A percentile compares a stretch with the other conserved stretches of the same genome.
Conservation (phyloP, 2,113 vertebrate genomes). For the Coturnix japonica region DNA sequence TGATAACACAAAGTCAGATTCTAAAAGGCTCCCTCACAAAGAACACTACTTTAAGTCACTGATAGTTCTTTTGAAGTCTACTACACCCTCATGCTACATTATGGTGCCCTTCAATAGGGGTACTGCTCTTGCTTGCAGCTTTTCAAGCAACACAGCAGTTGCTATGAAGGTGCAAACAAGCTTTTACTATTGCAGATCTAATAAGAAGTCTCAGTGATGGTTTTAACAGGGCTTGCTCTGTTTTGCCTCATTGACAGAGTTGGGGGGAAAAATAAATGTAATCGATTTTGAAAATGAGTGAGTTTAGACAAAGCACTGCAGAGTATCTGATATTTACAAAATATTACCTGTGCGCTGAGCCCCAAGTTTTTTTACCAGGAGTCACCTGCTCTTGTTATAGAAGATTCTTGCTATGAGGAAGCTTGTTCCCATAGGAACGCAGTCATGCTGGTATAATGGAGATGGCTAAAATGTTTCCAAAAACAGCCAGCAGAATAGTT, state of each 20-base stretch:
- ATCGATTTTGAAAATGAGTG: neutral
- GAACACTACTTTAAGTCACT: neutral
- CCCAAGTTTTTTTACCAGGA: neutral
- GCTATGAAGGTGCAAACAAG: neutral
- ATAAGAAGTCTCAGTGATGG: neutral
- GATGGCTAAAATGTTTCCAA: constrained; percentile 2
- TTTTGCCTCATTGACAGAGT: neutral
- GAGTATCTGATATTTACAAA: neutral
- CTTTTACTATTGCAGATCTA: neutral
- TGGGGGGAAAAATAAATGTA: neutral
- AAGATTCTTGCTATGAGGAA: constrained; percentile 1
- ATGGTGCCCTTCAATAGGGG: neutral
- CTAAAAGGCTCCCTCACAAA: neutral
- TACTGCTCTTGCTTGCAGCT: neutral
- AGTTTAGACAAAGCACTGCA: neutral
- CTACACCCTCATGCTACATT: neutral
- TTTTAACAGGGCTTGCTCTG: neutral
- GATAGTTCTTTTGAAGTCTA: neutral
- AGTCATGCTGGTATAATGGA: neutral
- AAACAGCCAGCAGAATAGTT: constrained; percentile 34
- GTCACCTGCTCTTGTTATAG: neutral
- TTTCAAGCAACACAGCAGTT: neutral
- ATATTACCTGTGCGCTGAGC: neutral
- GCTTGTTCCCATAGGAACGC: constrained; percentile 63
- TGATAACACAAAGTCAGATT: neutral